A percentile compares a stretch with the other conserved stretches of the same genome.
These are phyloP conservation scores for Lanius collurio DNA, from an alignment of 2,113 vertebrate genomes.

Conservation along the genomic window DNA sequence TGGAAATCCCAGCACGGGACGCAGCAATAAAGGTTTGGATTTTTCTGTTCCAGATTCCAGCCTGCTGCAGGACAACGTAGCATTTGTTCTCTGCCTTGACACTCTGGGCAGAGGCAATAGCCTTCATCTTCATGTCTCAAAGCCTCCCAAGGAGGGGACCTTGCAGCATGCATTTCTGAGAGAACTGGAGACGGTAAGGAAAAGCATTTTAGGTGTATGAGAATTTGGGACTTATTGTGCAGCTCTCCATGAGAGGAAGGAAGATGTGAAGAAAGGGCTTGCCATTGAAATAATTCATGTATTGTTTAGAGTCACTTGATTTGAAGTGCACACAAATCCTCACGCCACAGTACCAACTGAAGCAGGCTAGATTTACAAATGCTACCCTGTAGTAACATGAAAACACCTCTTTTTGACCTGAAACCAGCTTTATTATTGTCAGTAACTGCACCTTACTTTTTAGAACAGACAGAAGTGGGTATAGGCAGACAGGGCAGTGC, in stretches of 20 bases:
- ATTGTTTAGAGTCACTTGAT: not conserved
- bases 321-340: not conserved
- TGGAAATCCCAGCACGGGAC: not conserved
- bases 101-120: constrained; percentile 86
- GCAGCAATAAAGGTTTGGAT: not conserved
- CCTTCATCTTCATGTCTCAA: constrained; percentile 94
- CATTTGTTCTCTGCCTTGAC: constrained; percentile 95
- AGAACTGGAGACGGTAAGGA: constrained; percentile 87
- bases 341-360: not conserved
- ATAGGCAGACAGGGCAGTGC: not conserved
- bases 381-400: not conserved
- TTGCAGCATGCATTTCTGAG: constrained; percentile 87
- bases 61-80: constrained; percentile 97
- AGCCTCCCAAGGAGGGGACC: constrained; percentile 93
- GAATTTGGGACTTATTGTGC: not conserved
- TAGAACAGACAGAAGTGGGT: not conserved
- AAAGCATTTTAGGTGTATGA: not conserved
- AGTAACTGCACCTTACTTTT: not conserved
- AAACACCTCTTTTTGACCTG: not conserved
- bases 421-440: not conserved
- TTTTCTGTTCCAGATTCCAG: constrained; percentile 85
- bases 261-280: not conserved
- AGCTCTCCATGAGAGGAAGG: not conserved
- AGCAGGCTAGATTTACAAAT: not conserved
- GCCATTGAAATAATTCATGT: not conserved